Base-by-base conservation (phyloP, 1,140 invertebrate genomes). In the Ceratina japonica region DNA sequence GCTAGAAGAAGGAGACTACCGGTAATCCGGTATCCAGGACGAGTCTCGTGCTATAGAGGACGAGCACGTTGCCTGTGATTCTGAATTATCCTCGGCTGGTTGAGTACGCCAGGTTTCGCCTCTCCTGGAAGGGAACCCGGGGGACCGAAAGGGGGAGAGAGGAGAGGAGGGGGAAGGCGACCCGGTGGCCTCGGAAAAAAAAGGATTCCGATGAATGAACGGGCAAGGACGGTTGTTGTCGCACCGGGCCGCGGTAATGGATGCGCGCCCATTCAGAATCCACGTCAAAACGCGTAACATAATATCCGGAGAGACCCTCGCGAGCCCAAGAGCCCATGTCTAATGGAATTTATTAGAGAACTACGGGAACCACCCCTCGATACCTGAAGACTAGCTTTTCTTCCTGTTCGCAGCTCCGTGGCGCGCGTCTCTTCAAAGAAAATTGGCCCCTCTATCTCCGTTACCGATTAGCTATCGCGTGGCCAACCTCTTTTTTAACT, bases 301-400 rank as follows among this genome's bases (percentile, higher is more conserved):
- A 91, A 92, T 92, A 90, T 91, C 87, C 37, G 37, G 69, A 86
- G 86, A 86, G 86, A 82, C 82, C 86, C 88, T 89, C 84, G 81
- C 75, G 84, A 74, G 86, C 3, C 37, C 85, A 90, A 90, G 87
- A 88, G 87, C 85, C 89, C 91, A 88, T 90, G 86, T 59, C 90
- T 91, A 92, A 92, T 92, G 88, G 91, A 91, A 91, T 91, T 92
- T 92, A 92, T 92, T 92, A 91, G 87, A 90, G 88, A 84, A 87
- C 80, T 81, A 66, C 79, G 51, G 51, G 74, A 49, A 61, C 75
- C 68, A 73, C 64, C 72, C 49, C 61, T 75, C 65, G 56, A 64
- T 85, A 84, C 82, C 64, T 51, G 18, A 22, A 31, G 44, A 49
- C 37, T 44, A 54, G 24, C 68, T 58, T 37, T 72, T n/a, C 56